Evolutionary conservation across 2,797 vertebrate genomes (phyloP), one percentile per base, ranked within the genome.

Genomic region (Lateolabrax maculatus): DNA sequence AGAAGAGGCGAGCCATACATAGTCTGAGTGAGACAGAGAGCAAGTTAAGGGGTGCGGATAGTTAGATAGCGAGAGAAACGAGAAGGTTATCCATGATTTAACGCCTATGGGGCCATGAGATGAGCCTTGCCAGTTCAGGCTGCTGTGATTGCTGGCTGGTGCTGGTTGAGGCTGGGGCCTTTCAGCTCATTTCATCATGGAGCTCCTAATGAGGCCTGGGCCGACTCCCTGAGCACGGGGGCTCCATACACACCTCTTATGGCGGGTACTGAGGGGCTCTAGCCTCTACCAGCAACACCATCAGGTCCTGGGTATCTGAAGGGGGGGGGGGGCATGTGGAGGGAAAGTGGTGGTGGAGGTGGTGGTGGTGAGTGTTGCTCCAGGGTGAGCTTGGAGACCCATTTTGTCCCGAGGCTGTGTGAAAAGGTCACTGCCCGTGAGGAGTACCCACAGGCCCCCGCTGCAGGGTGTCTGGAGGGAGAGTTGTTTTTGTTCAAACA

Each of bases 101-200:
- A 84, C 85, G 84, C 90, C 91, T 93, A 61, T 93, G 92, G 87
- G 92, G 90, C 90, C 70, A n/a, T 80, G 92, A 92, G 94, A 93
- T 90, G 88, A 91, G 90, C 92, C 87, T 91, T 84, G 89, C 81
- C 70, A 83, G 90, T 90, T 90, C 84, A 79, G 80, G 86, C 91
- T 91, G 91, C 92, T 90, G 93, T 92, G 91, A 94, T 95, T 94
- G 93, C 94, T 84, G 85, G 84, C 87, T 93, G 89, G 39, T 84
- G 84, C 86, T 91, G 90, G 85, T 90, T 84, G 70, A 89, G 83
- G 74, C 90, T 77, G 71, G 82, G 91, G 83, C 89, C 93, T 96
- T 96, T 95, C 95, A 95, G 90, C 92, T 94, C 89, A 91, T 96
- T 96, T 96, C 95, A 95, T 96, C 95, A 95, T 94, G 87, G 89